These are phyloP conservation scores for Phaedon cochleariae DNA, from an alignment of 2,888 invertebrate species.

Conservation along the genomic window DNA sequence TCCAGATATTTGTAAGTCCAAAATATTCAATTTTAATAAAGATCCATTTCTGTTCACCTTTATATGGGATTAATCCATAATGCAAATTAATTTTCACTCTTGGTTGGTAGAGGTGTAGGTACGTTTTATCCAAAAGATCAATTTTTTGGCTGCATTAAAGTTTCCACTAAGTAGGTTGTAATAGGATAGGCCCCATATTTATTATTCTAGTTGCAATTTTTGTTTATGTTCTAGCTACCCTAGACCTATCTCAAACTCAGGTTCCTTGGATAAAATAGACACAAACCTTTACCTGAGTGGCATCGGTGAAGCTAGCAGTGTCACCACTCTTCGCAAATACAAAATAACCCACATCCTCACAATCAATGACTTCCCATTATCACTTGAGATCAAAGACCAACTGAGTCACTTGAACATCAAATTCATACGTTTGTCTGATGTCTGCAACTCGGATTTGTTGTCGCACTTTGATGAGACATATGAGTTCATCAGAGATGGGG, in stretches of 20 bases:
- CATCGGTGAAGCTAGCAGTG: constrained; percentile 20
- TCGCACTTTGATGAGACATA: constrained; percentile 35
- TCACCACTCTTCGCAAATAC: constrained; percentile 29
- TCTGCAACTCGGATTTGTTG: constrained; percentile 27
- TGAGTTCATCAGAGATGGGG: constrained; percentile 33
- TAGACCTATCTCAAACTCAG: neutral
- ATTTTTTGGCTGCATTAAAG: too few species aligned
- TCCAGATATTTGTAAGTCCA: neutral
- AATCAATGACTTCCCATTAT: constrained; percentile 30
- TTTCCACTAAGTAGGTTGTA: too few species aligned
- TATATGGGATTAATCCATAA: too few species aligned
- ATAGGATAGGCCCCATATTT: too few species aligned
- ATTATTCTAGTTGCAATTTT: too few species aligned
- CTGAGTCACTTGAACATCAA: constrained; percentile 28
- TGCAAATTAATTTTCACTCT: too few species aligned
- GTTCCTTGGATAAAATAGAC: constrained; percentile 29
- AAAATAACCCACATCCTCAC: constrained; percentile 37
- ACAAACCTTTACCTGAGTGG: constrained; percentile 31
- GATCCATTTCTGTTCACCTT: too few species aligned
- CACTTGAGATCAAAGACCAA: constrained; percentile 21
- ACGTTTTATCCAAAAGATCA: too few species aligned
- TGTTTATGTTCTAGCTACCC: neutral
- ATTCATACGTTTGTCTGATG: constrained; percentile 29
- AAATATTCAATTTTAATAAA: neutral
- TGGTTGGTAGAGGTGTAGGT: too few species aligned